phyloP scores from a whole-genome alignment of 2,113 vertebrate species.

The Halichoerus grypus region DNA sequence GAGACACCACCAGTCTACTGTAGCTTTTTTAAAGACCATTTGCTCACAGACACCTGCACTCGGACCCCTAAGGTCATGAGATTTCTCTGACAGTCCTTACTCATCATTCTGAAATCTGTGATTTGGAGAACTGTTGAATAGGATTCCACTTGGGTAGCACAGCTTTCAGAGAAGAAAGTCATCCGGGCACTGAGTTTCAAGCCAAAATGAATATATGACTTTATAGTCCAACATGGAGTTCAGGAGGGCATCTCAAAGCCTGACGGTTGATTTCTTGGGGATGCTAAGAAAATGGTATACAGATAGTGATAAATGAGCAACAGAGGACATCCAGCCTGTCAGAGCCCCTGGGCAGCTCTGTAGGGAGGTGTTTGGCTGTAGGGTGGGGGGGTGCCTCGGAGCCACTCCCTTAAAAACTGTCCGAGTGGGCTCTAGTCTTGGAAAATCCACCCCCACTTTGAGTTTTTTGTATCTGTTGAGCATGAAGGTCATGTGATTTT shows the following conservation, averaged over 20 bases:
- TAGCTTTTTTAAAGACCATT: background rate
- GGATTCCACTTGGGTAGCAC: background rate
- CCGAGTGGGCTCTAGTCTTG: background rate
- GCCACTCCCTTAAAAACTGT: background rate
- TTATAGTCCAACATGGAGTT: conserved; percentile 62
- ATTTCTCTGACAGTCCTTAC: background rate
- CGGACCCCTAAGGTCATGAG: background rate
- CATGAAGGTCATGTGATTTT: background rate
- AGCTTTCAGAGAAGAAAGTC: conserved; percentile 55
- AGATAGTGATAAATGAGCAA: conserved; percentile 81
- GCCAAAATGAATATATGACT: conserved; percentile 73
- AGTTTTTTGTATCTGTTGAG: background rate
- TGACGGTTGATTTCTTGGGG: conserved; percentile 67
- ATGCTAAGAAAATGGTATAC: conserved; percentile 81
- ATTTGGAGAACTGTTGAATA: background rate
- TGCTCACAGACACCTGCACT: background rate
- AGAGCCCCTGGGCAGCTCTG: background rate
- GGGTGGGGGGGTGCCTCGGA: background rate
- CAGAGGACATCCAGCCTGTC: conserved; percentile 69
- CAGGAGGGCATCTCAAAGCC: conserved; percentile 64
- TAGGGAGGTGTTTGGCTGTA: too few species aligned
- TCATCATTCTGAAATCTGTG: background rate
- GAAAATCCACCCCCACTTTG: background rate
- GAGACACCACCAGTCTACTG: background rate
- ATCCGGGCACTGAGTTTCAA: conserved; percentile 8